Evolutionary conservation across 2,888 invertebrate genomes (phyloP).

Genomic region (Latheticus oryzae): DNA sequence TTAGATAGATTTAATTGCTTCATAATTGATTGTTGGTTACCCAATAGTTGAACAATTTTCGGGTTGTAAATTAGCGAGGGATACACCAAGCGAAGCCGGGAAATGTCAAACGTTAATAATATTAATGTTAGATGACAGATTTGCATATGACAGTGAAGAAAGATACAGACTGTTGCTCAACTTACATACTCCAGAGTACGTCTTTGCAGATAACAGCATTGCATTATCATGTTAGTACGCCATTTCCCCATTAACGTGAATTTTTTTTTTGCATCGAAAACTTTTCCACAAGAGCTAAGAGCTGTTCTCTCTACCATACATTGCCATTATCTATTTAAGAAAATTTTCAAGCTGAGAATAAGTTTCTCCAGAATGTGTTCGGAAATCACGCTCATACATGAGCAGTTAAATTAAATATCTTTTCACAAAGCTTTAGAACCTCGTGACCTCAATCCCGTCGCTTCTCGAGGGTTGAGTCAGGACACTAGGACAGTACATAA

Average conservation of each 20-base stretch:
- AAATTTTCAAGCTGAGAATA: too few relatives aligned
- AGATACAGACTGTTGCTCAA: slow-evolving; percentile 21
- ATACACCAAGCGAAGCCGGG: slow-evolving; percentile 34
- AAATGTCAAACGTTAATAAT: slow-evolving; percentile 45
- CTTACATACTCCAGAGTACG: slow-evolving; percentile 15
- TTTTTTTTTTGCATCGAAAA: slow-evolving; percentile 1
- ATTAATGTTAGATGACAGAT: slow-evolving; percentile 45
- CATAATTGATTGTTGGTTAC: slow-evolving; percentile 39
- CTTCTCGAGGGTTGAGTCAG: slow-evolving; percentile 44
- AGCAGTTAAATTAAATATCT: slow-evolving; percentile 29
- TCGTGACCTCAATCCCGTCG: slow-evolving; percentile 48
- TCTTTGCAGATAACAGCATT: slow-evolving; percentile 3
- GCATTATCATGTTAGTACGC: slow-evolving; percentile 1
- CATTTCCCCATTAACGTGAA: background rate
- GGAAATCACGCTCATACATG: too few relatives aligned
- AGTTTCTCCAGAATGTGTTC: too few relatives aligned
- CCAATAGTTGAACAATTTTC: slow-evolving; percentile 44
- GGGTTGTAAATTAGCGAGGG: slow-evolving; percentile 39
- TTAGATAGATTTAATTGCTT: slow-evolving; percentile 41
- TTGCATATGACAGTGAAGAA: slow-evolving; percentile 44
- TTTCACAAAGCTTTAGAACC: slow-evolving; percentile 40
- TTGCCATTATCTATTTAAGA: background rate
- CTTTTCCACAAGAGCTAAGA: background rate
- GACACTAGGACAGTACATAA: slow-evolving; percentile 49
- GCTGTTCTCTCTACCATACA: background rate